Evolutionary conservation across 2,888 invertebrate species (phyloP).

Genomic region (Phortica magna): DNA sequence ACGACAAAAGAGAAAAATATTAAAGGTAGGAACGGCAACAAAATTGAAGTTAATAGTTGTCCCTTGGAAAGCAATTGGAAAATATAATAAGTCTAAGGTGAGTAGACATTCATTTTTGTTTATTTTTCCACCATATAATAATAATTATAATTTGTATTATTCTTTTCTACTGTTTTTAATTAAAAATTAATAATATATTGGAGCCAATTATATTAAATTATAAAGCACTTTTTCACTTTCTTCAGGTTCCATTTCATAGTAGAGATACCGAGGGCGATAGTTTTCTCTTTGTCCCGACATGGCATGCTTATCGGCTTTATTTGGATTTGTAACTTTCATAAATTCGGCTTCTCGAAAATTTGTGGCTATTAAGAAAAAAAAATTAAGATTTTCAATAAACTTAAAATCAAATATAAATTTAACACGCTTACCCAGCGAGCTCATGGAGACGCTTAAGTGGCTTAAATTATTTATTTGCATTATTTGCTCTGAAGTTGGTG

Average conservation of each 20-base stretch:
- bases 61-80: no score
- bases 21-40: no score
- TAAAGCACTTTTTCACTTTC: slow-evolving; percentile 40
- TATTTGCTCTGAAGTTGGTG: slow-evolving; percentile 46
- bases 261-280: slow-evolving; percentile 71
- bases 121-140: no score
- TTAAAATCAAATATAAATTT: neutral
- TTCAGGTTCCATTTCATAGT: slow-evolving; percentile 60
- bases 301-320: slow-evolving; percentile 61
- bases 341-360: slow-evolving; percentile 70
- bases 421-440: slow-evolving; percentile 54
- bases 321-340: slow-evolving; percentile 64
- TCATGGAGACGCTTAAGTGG: slow-evolving; percentile 53
- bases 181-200: no score
- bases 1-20: no score
- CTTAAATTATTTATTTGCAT: neutral
- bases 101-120: no score
- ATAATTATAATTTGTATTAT: no score
- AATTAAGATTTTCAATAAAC: neutral
- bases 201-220: neutral
- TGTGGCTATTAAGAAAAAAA: slow-evolving; percentile 46
- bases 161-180: no score
- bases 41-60: no score
- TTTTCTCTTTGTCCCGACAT: slow-evolving; percentile 59
- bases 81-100: no score